Conservation (phyloP, 1,140 invertebrate genomes). For the Habropoda laboriosa region DNA sequence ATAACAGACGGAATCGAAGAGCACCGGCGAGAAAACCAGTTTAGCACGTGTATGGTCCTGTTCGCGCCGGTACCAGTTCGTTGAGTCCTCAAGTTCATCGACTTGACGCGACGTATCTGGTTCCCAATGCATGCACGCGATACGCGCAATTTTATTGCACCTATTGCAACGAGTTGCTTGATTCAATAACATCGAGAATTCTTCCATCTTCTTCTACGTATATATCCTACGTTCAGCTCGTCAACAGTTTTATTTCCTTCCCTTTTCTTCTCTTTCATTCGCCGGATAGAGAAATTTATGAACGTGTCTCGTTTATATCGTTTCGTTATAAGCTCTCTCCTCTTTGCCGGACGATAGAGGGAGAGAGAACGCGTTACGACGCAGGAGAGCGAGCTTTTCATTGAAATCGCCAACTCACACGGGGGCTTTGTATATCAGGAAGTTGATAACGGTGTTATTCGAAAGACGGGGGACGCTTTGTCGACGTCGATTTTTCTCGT, state of each 20-base stretch:
- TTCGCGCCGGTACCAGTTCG: conserved; percentile 42
- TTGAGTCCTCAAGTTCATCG: conserved; percentile 52
- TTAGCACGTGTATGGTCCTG: conserved; percentile 58
- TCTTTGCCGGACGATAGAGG: background rate
- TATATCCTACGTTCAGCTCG: background rate
- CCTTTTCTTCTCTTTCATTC: background rate
- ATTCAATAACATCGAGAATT: conserved; percentile 13
- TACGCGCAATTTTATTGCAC: conserved; percentile 20
- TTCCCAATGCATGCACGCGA: conserved; percentile 29
- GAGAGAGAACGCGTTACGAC: background rate
- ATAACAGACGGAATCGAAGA: conserved; percentile 63
- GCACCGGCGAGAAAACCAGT: conserved; percentile 57
- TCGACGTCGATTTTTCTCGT: background rate
- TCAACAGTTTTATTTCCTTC: too few species aligned
- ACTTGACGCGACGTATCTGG: conserved; percentile 50
- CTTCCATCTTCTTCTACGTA: too few species aligned
- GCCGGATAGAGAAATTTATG: background rate
- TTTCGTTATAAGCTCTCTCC: background rate
- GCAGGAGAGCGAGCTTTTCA: conserved; percentile 7
- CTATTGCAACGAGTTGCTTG: conserved; percentile 5
- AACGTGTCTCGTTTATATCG: background rate
- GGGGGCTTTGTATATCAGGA: conserved; percentile 17
- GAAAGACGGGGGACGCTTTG: background rate
- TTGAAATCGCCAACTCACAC: conserved; percentile 6
- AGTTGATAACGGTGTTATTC: conserved; percentile 28